These are phyloP conservation scores for Caracal caracal DNA, from an alignment of 2,113 vertebrate genomes.

Conservation along the genomic window DNA sequence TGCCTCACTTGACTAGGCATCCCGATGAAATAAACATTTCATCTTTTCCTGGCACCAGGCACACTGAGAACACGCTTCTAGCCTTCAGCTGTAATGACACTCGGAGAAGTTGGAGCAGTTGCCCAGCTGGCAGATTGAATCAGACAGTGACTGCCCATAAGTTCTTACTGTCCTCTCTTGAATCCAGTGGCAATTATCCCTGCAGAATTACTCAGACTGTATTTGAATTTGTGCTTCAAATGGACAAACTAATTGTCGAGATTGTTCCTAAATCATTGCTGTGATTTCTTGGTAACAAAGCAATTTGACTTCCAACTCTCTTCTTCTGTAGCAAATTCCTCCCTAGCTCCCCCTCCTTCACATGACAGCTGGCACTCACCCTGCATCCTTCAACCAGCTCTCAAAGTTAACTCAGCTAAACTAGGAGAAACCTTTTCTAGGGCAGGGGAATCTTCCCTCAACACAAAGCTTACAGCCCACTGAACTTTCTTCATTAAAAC, in stretches of 20 bases:
- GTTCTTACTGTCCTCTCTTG: neutral
- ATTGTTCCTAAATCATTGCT: slow-evolving; percentile 55
- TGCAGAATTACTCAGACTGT: slow-evolving; percentile 35
- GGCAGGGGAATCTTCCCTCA: neutral
- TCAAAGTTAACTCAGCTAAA: neutral
- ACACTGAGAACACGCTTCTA: neutral
- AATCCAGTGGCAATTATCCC: neutral
- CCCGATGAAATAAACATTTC: neutral
- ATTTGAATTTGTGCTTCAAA: slow-evolving; percentile 52
- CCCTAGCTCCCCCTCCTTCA: neutral
- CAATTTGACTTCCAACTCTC: slow-evolving; percentile 24
- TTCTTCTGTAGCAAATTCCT: neutral
- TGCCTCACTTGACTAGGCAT: neutral
- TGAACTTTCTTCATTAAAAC: neutral
- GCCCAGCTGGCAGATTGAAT: slow-evolving; percentile 29
- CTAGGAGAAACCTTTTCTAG: neutral
- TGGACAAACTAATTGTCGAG: slow-evolving; percentile 28
- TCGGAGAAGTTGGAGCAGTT: neutral
- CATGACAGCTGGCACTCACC: neutral
- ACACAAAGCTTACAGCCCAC: neutral
- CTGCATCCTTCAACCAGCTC: neutral
- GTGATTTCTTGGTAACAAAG: slow-evolving; percentile 58
- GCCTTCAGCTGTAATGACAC: neutral
- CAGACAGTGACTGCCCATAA: neutral
- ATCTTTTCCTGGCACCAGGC: neutral